phyloP scores from a whole-genome alignment of 2,113 vertebrate species.

The Xenotilapia leptura region DNA sequence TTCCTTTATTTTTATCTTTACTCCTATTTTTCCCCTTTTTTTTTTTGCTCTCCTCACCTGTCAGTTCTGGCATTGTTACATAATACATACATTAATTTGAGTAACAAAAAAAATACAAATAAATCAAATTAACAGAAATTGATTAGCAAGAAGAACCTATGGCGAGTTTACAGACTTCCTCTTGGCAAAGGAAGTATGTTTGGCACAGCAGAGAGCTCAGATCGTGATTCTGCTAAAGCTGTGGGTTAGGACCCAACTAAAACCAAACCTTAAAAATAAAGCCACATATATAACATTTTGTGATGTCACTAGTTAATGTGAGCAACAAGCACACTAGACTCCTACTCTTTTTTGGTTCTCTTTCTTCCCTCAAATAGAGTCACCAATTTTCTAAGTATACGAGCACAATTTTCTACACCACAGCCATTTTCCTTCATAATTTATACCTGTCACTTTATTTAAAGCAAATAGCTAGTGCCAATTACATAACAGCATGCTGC shows the following conservation, averaged over 20 bases:
- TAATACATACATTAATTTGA: not conserved
- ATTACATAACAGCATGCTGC: not conserved
- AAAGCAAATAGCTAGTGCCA: not conserved
- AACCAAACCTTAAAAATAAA: rapidly evolving
- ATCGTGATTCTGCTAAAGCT: not conserved
- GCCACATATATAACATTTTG: not conserved
- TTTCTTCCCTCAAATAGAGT: not conserved
- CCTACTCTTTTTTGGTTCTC: not conserved
- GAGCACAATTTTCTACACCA: not conserved
- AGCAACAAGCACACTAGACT: not conserved
- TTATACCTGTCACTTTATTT: not conserved
- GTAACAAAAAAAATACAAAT: not conserved
- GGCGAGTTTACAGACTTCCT: not conserved
- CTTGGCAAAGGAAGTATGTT: not conserved
- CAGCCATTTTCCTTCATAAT: not conserved
- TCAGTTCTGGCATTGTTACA: not conserved
- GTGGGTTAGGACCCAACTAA: not conserved
- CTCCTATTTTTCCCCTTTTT: rapidly evolving
- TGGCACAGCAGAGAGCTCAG: not conserved
- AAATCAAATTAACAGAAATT: not conserved
- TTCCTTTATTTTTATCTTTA: not conserved
- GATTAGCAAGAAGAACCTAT: not conserved
- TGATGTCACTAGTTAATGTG: not conserved
- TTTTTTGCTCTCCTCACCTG: not conserved
- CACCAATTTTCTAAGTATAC: not conserved